These are phyloP conservation scores for Sternarchorhynchus goeldii DNA, from an alignment of 2,797 vertebrate species.

Conservation along the genomic window DNA sequence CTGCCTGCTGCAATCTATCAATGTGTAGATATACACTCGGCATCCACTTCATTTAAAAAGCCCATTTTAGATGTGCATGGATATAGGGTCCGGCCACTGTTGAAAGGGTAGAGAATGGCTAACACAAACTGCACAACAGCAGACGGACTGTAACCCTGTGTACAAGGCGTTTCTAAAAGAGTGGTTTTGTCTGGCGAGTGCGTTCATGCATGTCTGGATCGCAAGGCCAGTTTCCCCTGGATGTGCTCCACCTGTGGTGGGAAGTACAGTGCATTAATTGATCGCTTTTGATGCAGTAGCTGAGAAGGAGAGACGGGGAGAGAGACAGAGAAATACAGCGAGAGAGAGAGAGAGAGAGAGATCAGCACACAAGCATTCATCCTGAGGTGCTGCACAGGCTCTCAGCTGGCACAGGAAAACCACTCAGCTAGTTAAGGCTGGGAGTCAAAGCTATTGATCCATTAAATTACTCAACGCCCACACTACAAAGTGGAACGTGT, in stretches of 20 bases:
- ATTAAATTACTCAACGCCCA: not conserved
- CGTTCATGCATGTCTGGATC: no score
- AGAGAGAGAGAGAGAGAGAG: not conserved
- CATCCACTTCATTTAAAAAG: no score
- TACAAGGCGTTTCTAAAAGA: no score
- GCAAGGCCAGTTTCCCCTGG: not conserved
- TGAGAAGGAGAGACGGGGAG: not conserved
- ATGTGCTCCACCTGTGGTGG: not conserved
- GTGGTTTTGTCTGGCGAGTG: no score
- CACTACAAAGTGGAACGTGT: not conserved
- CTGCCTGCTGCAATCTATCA: no score
- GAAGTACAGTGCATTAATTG: conserved; percentile 10
- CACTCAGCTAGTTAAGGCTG: not conserved
- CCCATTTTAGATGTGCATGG: no score
- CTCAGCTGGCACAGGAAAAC: not conserved
- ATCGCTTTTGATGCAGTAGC: conserved; percentile 20
- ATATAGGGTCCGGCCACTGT: no score
- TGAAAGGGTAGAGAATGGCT: no score
- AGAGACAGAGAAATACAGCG: not conserved
- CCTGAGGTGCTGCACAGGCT: not conserved
- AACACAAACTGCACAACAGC: no score
- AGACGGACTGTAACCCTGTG: no score
- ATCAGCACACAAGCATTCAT: not conserved
- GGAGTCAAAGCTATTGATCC: conserved; percentile 3
- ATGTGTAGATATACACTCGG: no score